Evolutionary conservation across 1,140 invertebrate species (phyloP).

Genomic region (Brachionus paranguensis): DNA sequence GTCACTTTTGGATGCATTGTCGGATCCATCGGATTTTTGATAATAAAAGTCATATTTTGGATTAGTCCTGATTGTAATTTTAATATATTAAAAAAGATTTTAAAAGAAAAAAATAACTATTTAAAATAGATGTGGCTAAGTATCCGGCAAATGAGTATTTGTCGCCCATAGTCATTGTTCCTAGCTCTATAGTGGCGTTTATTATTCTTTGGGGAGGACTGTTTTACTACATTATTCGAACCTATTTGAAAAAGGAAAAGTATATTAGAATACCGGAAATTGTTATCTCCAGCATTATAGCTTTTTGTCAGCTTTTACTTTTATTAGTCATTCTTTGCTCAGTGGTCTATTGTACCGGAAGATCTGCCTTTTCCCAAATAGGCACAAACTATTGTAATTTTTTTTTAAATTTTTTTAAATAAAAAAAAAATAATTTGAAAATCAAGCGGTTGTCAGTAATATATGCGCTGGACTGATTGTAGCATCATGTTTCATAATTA

Average conservation of each 20-base stretch:
- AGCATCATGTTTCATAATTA: slow-evolving; percentile 6
- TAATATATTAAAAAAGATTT: background rate
- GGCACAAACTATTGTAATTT: slow-evolving; percentile 4
- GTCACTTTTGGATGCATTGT: slow-evolving; percentile 34
- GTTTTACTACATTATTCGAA: slow-evolving; percentile 1
- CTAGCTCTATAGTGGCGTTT: background rate
- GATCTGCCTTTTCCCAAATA: background rate
- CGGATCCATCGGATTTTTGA: background rate
- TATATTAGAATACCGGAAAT: background rate
- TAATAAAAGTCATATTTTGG: slow-evolving; percentile 34
- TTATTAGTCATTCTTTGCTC: slow-evolving; percentile 17
- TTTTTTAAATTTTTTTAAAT: background rate
- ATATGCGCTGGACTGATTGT: slow-evolving; percentile 23
- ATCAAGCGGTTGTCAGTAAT: slow-evolving; percentile 22
- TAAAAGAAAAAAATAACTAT: background rate
- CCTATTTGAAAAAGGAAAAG: background rate
- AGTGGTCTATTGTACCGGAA: slow-evolving; percentile 22
- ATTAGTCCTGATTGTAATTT: slow-evolving; percentile 31
- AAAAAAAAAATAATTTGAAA: background rate
- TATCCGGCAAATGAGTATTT: slow-evolving; percentile 27
- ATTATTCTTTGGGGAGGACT: slow-evolving; percentile 20
- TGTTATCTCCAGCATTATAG: background rate
- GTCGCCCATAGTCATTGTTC: slow-evolving; percentile 34
- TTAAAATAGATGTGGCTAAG: background rate
- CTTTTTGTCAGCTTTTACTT: slow-evolving; percentile 19